phyloP scores from a whole-genome alignment of 2,797 vertebrate genomes.

The Coregonus suidteri region DNA sequence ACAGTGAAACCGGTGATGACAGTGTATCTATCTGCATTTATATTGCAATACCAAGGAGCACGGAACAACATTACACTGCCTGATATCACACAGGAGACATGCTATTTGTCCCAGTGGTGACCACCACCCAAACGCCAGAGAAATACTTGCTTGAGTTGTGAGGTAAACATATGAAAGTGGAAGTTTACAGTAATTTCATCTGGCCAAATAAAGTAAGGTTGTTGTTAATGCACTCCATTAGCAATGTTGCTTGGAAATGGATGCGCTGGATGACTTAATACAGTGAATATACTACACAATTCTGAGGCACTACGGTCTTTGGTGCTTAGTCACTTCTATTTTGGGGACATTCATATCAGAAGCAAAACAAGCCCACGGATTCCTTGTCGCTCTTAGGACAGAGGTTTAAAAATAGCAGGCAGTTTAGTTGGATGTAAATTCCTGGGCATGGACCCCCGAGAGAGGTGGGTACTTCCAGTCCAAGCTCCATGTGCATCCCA shows the following conservation, averaged over 20 bases:
- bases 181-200: background rate
- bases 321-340: background rate
- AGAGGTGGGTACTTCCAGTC: background rate
- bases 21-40: too few species aligned
- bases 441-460: background rate
- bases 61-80: too few species aligned
- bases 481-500: background rate
- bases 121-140: background rate
- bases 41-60: too few species aligned
- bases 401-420: background rate
- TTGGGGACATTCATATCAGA: background rate
- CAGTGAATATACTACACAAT: background rate
- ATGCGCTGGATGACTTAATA: background rate
- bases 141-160: background rate
- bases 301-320: background rate
- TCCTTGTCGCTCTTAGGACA: background rate
- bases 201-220: background rate
- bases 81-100: background rate
- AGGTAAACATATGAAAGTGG: background rate
- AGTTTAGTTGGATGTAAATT: background rate
- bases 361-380: background rate
- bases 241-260: background rate
- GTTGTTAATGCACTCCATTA: background rate
- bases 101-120: background rate
- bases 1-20: too few species aligned